These are phyloP conservation scores for Chiridota heheva DNA, from an alignment of 35 echinoderm and acorn worm genomes.

Conservation along the genomic window DNA sequence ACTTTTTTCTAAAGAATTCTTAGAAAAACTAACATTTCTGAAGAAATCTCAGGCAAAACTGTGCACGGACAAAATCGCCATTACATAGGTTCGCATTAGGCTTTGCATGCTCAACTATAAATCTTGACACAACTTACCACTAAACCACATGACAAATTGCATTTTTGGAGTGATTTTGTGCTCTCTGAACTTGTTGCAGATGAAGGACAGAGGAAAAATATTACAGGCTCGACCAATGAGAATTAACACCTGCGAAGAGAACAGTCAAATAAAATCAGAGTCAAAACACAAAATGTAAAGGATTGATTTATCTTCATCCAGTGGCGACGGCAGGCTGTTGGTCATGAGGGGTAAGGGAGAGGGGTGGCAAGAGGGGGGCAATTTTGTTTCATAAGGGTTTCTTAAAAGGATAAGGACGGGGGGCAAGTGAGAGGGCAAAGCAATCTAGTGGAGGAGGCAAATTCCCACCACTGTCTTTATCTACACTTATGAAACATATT, in stretches of 20 bases:
- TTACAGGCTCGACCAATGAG: slow-evolving; percentile 87
- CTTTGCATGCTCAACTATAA: no score
- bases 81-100: no score
- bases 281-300: not conserved
- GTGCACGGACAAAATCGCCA: no score
- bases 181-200: slow-evolving; percentile 96
- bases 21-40: no score
- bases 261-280: slow-evolving; percentile 13
- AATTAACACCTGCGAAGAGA: slow-evolving; percentile 74
- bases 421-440: no score
- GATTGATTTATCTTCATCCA: not conserved
- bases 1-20: no score
- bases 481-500: no score
- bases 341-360: no score
- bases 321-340: no score
- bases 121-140: slow-evolving; percentile 93
- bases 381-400: not conserved
- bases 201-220: slow-evolving; percentile 88
- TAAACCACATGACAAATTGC: slow-evolving; percentile 99
- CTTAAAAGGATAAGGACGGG: not conserved
- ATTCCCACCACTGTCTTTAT: no score
- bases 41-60: no score
- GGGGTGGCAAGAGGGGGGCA: not conserved
- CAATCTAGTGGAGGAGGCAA: no score
- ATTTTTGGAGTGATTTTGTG: slow-evolving; percentile 92